phyloP scores from a whole-genome alignment of 2,797 vertebrate genomes.

The Austrolebias charrua region DNA sequence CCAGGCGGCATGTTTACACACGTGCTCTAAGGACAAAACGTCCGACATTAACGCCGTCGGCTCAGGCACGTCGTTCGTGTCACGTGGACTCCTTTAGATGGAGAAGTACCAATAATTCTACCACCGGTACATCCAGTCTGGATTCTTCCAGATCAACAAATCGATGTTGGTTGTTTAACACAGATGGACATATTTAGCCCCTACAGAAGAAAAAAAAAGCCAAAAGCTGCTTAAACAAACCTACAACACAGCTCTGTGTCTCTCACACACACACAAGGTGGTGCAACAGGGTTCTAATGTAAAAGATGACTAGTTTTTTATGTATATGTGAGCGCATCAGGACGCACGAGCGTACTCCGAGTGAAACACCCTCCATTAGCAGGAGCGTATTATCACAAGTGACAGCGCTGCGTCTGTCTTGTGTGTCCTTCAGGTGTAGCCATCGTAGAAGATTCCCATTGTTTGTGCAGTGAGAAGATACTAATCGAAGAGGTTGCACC shows the following conservation, averaged over 20 bases:
- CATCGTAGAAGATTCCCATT: constrained; percentile 36
- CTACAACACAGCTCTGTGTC: constrained; percentile 25
- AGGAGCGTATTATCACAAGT: constrained; percentile 57
- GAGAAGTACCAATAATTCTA: constrained; percentile 4
- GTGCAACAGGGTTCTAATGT: constrained; percentile 75
- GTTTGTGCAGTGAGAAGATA: background rate
- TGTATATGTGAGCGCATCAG: constrained; percentile 52
- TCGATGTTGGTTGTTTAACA: constrained; percentile 23
- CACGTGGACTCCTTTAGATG: constrained; percentile 2
- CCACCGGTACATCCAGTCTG: background rate
- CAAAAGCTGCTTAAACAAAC: constrained; percentile 70
- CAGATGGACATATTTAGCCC: constrained; percentile 32
- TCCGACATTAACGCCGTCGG: constrained; percentile 11
- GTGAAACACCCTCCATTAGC: constrained; percentile 47
- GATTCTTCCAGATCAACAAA: constrained; percentile 1
- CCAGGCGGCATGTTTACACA: constrained; percentile 48
- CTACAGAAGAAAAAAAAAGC: constrained; percentile 44
- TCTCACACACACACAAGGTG: constrained; percentile 44
- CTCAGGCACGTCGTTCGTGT: constrained; percentile 12
- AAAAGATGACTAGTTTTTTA: constrained; percentile 66
- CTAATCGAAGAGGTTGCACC: background rate
- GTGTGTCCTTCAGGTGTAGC: constrained; percentile 54
- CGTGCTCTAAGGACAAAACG: constrained; percentile 33
- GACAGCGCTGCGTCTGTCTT: constrained; percentile 41
- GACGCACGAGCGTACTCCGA: constrained; percentile 58